phyloP scores from a whole-genome alignment of 2,888 invertebrate species.

The Eristalinus sepulchralis region DNA sequence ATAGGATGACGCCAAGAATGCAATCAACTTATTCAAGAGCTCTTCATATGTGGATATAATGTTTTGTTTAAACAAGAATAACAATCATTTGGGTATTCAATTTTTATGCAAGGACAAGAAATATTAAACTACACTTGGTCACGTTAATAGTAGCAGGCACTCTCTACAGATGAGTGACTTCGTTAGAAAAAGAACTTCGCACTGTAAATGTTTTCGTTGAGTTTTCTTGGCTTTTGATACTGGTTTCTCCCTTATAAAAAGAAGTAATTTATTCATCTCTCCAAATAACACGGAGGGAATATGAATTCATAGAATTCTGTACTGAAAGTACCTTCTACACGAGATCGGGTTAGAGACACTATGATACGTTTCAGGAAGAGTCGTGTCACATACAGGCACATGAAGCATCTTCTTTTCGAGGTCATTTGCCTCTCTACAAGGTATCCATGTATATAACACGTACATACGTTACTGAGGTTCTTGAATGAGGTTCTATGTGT shows the following conservation, averaged over 20 bases:
- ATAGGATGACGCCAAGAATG: neutral
- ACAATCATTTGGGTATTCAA: neutral
- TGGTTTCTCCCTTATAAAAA: conserved; percentile 64
- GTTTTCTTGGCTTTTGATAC: neutral
- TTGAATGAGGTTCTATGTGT: neutral
- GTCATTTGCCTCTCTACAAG: conserved; percentile 56
- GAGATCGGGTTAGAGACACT: conserved; percentile 35
- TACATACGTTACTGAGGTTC: neutral
- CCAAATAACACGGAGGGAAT: conserved; percentile 59
- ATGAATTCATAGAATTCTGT: conserved; percentile 47
- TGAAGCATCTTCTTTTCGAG: conserved; percentile 58
- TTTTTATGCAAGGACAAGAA: conserved; percentile 30
- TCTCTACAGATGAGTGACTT: conserved; percentile 60
- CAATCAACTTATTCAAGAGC: neutral
- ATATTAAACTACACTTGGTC: conserved; percentile 49
- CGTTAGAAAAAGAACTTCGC: conserved; percentile 10
- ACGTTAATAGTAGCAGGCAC: conserved; percentile 41
- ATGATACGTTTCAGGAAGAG: conserved; percentile 34
- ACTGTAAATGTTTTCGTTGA: neutral
- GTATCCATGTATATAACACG: neutral
- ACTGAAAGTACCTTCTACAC: neutral
- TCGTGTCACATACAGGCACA: conserved; percentile 50
- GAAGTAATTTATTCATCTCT: conserved; percentile 68
- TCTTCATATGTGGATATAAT: neutral
- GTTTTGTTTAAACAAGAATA: neutral